Evolutionary conservation across 2,113 vertebrate genomes (phyloP), one percentile per base, ranked within the genome.

Genomic region (Ginglymostoma cirratum): DNA sequence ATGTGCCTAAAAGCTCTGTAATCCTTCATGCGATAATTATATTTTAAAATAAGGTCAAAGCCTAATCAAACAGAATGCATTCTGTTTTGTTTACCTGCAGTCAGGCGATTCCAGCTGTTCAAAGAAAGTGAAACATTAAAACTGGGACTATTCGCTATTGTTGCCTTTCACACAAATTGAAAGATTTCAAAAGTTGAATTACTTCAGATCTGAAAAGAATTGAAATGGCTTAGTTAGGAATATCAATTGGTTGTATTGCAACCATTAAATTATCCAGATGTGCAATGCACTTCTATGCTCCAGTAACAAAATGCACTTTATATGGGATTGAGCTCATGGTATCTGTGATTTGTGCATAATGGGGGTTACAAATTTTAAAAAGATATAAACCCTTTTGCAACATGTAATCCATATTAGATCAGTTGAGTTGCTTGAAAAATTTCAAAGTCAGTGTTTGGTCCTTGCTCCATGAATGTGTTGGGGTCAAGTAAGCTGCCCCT

Each of bases 1-100:
- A 93, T 93, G 66, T 66, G 61, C n/a, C 61, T 42, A 93, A 93
- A 66, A 93, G 89, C 89, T 93, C 61, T 67, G 87, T 90, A 93
- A 66, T 93, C 89, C n/a, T 0, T n/a, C n/a, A 65, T 93, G 45
- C 17, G 45, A 72, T 76, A 72, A 95, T 95, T 95, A 95, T 95
- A 52, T 95, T 95, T 48, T 70, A 72, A 72, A 70, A 95, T 72
- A 48, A 95, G 42, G 94, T 72, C 45, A 95, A 95, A 48, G 69
- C 27, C 42, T 72, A 95, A 95, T 95, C 42, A 72, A 52, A 48
- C 34, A 14, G 42, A 72, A 72, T 45, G 24, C 48, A 15, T 76
- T 95, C 69, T 76, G 69, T 72, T 70, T 95, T 48, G 38, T 12
- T 72, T 72, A 34, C 21, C 42, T 70, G 87, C 45, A 70, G 45